Evolutionary conservation across 2,113 vertebrate species (phyloP).

Genomic region (Rhabdornis inornatus): DNA sequence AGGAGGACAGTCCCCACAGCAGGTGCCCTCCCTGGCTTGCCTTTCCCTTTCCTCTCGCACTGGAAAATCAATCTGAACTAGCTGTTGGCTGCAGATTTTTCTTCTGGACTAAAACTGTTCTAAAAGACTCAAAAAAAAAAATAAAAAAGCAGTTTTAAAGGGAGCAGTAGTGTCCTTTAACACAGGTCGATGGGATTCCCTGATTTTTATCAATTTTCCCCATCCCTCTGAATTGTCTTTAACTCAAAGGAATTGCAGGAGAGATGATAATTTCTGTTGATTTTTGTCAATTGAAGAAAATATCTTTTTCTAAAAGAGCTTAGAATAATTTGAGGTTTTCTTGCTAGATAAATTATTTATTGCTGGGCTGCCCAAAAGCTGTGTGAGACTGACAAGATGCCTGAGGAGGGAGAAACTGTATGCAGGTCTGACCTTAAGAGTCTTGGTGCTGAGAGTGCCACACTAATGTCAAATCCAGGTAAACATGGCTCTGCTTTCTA

Average conservation of each 20-base stretch:
- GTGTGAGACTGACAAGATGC: background rate
- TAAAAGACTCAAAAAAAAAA: background rate
- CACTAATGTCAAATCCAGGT: background rate
- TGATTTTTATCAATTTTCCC: background rate
- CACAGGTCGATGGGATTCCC: background rate
- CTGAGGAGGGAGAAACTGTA: background rate
- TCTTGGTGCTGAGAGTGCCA: background rate
- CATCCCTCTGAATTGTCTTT: background rate
- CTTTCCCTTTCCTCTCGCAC: background rate
- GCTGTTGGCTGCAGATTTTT: background rate
- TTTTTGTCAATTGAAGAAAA: background rate
- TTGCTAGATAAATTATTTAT: background rate
- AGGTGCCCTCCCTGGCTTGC: background rate
- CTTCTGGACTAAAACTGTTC: background rate
- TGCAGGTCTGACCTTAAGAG: background rate
- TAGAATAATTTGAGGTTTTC: background rate
- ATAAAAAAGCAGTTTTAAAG: background rate
- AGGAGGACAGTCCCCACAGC: background rate
- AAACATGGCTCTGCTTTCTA: background rate
- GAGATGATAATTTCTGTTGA: background rate
- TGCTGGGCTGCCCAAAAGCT: background rate
- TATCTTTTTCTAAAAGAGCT: background rate
- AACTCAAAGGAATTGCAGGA: background rate
- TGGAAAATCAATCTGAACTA: background rate
- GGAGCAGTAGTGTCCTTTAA: rapidly evolving